Conservation (phyloP, 2,113 vertebrate species). For the Poecilia latipinna region DNA sequence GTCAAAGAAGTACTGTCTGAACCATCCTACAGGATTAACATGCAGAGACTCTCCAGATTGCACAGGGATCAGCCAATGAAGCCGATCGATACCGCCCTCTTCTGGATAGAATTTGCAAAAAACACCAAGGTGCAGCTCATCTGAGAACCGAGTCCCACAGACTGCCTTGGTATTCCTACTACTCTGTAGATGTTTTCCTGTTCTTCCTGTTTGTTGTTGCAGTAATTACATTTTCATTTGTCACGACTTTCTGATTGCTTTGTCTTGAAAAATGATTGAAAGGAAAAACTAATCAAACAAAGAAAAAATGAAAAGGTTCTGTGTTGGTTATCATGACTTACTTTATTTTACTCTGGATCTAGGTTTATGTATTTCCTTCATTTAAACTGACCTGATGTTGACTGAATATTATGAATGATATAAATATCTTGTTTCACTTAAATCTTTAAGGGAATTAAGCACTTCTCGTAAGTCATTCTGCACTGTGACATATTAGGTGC, state of each 20-base stretch:
- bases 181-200: slow-evolving; percentile 64
- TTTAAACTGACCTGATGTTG: neutral
- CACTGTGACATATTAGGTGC: too few relatives aligned
- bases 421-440: neutral
- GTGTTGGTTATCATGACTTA: neutral
- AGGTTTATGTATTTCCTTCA: neutral
- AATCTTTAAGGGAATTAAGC: too few relatives aligned
- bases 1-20: slow-evolving; percentile 69
- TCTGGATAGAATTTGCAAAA: slow-evolving; percentile 78
- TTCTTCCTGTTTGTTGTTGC: neutral
- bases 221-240: neutral
- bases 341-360: neutral
- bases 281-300: slow-evolving; percentile 8
- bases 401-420: neutral
- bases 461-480: too few relatives aligned
- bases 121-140: slow-evolving; percentile 75
- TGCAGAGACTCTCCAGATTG: slow-evolving; percentile 75
- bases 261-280: slow-evolving; percentile 18
- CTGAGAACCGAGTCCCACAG: slow-evolving; percentile 45
- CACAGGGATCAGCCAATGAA: slow-evolving; percentile 70
- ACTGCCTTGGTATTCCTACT: slow-evolving; percentile 67
- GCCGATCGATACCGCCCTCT: slow-evolving; percentile 62
- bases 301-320: neutral
- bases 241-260: slow-evolving; percentile 5
- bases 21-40: slow-evolving; percentile 75